phyloP scores from a whole-genome alignment of 1,140 invertebrate genomes.

The Papilio machaon region DNA sequence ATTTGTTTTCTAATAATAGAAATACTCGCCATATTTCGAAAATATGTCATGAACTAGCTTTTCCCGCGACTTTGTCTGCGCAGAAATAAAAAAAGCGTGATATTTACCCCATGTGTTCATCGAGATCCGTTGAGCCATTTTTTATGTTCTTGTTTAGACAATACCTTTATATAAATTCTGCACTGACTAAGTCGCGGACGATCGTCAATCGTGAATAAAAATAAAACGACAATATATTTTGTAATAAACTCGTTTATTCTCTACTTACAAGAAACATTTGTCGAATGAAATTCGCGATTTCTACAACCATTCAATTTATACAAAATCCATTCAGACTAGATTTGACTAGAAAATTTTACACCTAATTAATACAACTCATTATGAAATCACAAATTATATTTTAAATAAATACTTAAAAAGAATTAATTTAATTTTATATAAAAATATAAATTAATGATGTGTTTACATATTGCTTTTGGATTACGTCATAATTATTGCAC shows the following conservation, averaged over 20 bases:
- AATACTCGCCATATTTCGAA: no score
- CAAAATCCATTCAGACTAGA: slow-evolving; percentile 53
- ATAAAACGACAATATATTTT: slow-evolving; percentile 47
- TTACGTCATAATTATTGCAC: slow-evolving; percentile 71
- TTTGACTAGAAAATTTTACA: slow-evolving; percentile 54
- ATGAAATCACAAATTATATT: slow-evolving; percentile 22
- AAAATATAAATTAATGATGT: slow-evolving; percentile 65
- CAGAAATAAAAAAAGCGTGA: no score
- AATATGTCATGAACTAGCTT: no score
- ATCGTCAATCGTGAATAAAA: slow-evolving; percentile 22
- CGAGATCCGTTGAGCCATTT: no score
- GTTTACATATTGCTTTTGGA: slow-evolving; percentile 71
- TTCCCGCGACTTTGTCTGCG: no score
- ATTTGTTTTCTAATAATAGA: no score
- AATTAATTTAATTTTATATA: slow-evolving; percentile 36
- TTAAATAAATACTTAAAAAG: slow-evolving; percentile 25
- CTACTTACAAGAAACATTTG: slow-evolving; percentile 71
- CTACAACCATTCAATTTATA: slow-evolving; percentile 68
- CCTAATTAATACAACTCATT: slow-evolving; percentile 41
- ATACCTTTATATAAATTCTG: no score
- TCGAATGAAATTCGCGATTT: slow-evolving; percentile 60
- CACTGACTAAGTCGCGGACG: no score
- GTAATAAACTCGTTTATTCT: slow-evolving; percentile 75
- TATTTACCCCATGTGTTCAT: no score
- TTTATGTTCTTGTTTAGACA: no score